Conservation (phyloP, 2,113 vertebrate species). For the Bos indicus region DNA sequence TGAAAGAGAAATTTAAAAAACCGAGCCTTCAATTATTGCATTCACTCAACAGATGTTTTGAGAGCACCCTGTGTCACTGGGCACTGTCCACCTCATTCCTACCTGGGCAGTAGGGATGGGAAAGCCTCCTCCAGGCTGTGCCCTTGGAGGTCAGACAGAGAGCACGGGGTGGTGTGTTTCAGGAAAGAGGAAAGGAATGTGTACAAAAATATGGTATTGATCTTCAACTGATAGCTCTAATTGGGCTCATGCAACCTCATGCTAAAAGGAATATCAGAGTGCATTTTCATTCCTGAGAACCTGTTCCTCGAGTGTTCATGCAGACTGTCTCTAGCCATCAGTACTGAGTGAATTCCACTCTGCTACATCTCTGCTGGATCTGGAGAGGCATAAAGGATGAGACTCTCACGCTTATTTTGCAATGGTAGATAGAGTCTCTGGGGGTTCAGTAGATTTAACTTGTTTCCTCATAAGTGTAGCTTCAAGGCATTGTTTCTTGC, state of each 20-base stretch:
- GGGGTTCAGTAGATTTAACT: background rate
- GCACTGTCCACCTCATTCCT: background rate
- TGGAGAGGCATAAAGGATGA: background rate
- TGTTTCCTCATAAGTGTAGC: background rate
- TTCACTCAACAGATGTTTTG: background rate
- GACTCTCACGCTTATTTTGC: background rate
- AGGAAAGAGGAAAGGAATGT: background rate
- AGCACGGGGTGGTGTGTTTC: background rate
- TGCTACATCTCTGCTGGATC: background rate
- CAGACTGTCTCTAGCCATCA: background rate
- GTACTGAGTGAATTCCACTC: background rate
- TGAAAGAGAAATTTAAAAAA: background rate
- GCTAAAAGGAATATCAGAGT: background rate
- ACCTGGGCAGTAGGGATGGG: background rate
- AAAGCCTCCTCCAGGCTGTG: background rate
- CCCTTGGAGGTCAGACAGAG: background rate
- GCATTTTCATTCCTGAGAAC: background rate
- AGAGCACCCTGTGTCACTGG: background rate
- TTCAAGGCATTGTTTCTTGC: conserved; percentile 26
- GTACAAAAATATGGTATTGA: background rate
- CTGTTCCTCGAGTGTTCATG: background rate
- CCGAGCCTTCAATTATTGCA: background rate
- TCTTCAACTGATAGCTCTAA: background rate
- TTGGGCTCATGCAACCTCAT: background rate
- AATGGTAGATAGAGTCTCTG: background rate